Percentiles rank a stretch among this genome's conserved stretches.
These are phyloP conservation scores for Trididemnum miniatum DNA, from an alignment of 23 tunicate genomes.

Conservation along the genomic window DNA sequence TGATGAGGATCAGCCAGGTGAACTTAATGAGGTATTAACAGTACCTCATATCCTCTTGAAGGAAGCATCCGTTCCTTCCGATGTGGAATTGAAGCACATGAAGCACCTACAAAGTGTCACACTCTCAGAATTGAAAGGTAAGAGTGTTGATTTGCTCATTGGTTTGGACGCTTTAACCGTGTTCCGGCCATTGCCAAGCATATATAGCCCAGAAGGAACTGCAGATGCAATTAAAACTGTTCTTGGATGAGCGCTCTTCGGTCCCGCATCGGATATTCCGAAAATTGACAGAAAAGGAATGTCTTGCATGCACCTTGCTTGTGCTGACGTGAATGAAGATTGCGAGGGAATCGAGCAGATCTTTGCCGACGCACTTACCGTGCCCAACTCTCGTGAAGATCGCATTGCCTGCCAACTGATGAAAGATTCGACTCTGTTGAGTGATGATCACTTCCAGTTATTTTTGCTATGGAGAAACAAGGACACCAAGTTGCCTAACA, in stretches of 20 bases:
- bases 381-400: too few species aligned
- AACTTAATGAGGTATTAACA: background rate
- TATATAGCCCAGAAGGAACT: too few species aligned
- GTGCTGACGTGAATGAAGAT: too few species aligned
- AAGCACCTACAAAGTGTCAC: background rate
- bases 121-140: background rate
- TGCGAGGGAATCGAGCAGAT: too few species aligned
- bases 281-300: too few species aligned
- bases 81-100: background rate
- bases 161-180: background rate
- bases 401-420: background rate
- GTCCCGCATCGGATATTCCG: too few species aligned
- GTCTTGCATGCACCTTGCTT: too few species aligned
- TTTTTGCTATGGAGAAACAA: background rate
- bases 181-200: too few species aligned
- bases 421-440: background rate
- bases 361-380: too few species aligned
- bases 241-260: too few species aligned
- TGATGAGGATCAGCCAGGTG: too few species aligned
- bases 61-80: background rate
- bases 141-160: background rate
- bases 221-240: too few species aligned
- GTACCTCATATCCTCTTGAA: background rate
- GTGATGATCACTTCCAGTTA: background rate
- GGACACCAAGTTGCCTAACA: background rate